Conservation (phyloP, 2,888 invertebrate genomes). For the Hydriomena furcata region DNA sequence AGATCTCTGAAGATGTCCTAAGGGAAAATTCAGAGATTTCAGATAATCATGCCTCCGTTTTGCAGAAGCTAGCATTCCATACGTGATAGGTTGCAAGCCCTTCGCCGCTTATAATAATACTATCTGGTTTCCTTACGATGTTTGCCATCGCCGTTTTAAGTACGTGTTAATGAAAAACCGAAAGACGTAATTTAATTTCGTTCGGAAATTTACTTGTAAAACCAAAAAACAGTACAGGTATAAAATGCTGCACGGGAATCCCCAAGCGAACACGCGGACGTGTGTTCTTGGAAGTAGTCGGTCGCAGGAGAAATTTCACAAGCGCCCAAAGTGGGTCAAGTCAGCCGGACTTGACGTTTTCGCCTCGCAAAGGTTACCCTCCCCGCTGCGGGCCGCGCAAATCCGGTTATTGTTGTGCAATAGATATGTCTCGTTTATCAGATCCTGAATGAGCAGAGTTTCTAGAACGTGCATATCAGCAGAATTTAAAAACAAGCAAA, state of each 20-base stretch:
- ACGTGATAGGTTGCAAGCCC: too few species aligned
- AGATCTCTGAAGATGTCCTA: too few species aligned
- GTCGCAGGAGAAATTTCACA: constrained; percentile 79
- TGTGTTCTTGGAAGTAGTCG: constrained; percentile 69
- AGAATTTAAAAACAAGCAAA: neutral
- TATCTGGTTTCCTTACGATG: too few species aligned
- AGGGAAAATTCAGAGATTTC: too few species aligned
- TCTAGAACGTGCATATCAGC: constrained; percentile 45
- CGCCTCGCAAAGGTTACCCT: constrained; percentile 77
- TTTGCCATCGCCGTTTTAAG: too few species aligned
- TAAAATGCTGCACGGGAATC: constrained; percentile 55
- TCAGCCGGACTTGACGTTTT: constrained; percentile 79
- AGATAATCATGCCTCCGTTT: too few species aligned
- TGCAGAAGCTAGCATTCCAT: too few species aligned
- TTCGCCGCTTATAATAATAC: too few species aligned
- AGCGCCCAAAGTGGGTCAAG: constrained; percentile 77
- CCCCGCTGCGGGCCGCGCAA: constrained; percentile 47
- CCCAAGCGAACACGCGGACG: constrained; percentile 56
- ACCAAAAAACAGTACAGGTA: neutral
- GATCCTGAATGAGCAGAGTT: constrained; percentile 58
- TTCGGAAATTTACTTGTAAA: constrained; percentile 1
- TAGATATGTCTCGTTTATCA: constrained; percentile 70
- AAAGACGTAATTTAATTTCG: neutral
- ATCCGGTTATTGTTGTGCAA: constrained; percentile 78
- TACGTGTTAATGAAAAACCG: too few species aligned